These are phyloP conservation scores for Paedocypris micromegethes DNA, from an alignment of 2,797 vertebrate species.

Conservation along the genomic window DNA sequence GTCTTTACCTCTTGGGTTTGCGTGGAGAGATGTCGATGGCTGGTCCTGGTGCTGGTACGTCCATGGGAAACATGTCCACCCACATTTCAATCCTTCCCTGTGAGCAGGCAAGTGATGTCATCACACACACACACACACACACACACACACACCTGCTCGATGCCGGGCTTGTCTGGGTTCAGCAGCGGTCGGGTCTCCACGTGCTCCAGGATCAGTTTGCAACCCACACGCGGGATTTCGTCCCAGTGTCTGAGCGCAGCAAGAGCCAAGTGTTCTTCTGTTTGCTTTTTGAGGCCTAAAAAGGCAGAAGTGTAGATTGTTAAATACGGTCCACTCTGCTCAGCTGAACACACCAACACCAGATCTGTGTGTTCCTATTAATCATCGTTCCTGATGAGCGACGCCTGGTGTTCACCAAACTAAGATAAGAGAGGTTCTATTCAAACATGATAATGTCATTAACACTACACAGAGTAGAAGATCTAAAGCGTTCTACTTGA, in stretches of 20 bases:
- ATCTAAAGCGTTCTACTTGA: too few relatives aligned
- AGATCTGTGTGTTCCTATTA: too few relatives aligned
- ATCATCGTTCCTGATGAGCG: too few relatives aligned
- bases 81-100: constrained; percentile 97
- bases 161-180: constrained; percentile 91
- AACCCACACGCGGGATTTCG: constrained; percentile 85
- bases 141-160: constrained; percentile 79
- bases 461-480: too few relatives aligned
- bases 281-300: constrained; percentile 86
- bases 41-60: constrained; percentile 87
- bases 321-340: too few relatives aligned
- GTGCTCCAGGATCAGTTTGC: constrained; percentile 86
- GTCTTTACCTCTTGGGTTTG: constrained; percentile 92
- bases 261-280: constrained; percentile 89
- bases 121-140: neutral
- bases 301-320: too few relatives aligned
- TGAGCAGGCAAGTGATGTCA: neutral
- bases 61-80: constrained; percentile 99
- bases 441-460: too few relatives aligned
- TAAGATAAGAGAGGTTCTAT: too few relatives aligned
- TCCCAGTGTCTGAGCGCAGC: constrained; percentile 86
- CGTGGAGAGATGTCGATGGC: constrained; percentile 87
- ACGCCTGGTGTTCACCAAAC: too few relatives aligned
- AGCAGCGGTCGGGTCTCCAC: constrained; percentile 90
- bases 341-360: too few relatives aligned